phyloP scores from a whole-genome alignment of 2,888 invertebrate species.

The Eupithecia inturbata region DNA sequence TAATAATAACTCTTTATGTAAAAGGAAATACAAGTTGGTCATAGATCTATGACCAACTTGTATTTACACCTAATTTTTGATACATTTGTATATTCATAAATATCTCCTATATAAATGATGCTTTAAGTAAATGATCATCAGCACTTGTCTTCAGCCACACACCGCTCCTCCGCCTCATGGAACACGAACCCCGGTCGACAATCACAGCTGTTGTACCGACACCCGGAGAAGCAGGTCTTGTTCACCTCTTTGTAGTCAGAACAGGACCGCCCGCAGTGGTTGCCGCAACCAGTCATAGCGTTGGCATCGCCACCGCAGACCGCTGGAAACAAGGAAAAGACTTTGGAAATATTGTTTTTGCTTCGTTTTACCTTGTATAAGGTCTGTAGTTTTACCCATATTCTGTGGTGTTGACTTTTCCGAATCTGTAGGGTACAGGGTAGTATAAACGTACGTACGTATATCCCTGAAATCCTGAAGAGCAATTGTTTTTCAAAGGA shows the following conservation, averaged over 20 bases:
- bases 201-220: constrained; percentile 67
- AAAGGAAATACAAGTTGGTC: too few species aligned
- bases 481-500: too few species aligned
- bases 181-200: constrained; percentile 63
- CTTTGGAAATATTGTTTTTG: background rate
- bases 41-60: too few species aligned
- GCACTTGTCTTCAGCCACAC: constrained; percentile 62
- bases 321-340: constrained; percentile 23
- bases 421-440: background rate
- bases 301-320: constrained; percentile 65
- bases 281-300: constrained; percentile 68
- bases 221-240: constrained; percentile 66
- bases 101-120: too few species aligned
- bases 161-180: constrained; percentile 54
- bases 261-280: constrained; percentile 68
- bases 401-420: background rate
- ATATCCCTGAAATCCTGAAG: too few species aligned
- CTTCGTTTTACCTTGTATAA: background rate
- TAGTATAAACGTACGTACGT: background rate
- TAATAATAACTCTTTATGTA: too few species aligned
- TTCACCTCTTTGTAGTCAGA: constrained; percentile 63
- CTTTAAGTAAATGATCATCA: too few species aligned
- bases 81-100: too few species aligned
- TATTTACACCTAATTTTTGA: too few species aligned
- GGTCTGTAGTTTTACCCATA: background rate